Base-by-base conservation (phyloP, 1,140 invertebrate species). In the Drosophila teissieri region DNA sequence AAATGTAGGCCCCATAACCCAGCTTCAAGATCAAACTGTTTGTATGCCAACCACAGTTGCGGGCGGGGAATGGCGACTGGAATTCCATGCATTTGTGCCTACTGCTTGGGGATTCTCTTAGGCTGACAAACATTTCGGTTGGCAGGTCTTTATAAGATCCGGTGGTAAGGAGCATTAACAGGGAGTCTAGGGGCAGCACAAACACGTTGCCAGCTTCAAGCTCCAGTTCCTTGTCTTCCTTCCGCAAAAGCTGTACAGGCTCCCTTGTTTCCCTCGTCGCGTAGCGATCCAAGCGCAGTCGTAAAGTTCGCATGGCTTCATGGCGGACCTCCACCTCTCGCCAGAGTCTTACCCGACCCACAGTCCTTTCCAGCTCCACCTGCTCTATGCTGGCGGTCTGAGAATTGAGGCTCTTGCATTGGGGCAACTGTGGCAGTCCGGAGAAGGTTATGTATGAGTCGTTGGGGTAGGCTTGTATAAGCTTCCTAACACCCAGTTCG, bases 11-110 rank as follows among this genome's bases (percentile, higher is more conserved):
- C 11, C 69, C 49, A 34, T 60, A 81, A 3, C 80, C 85, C 5
- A 69, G 39, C 0, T 37, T 65, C 6, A 89, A 1, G 7, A 89
- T 17, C 0, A 61, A 61, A 46, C 48, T 78, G 19, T 73, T 89
- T 8, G 83, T 90, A 46, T 91, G 86, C 80, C 85, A 91, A 6
- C 90, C 90, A 17, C 77, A 88, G 17, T 74, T 49, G 4, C 70
- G 68, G 0, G 80, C 46, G 0, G 85, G 90, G 27, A 91, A 49
- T 0, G 90, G 90, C n/a, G 52, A 10, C 7, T 85, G 14, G 12
- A 91, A 91, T 15, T 82, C 67, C 0, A 91, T 61, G 11, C 63
- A 62, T 34, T 82, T 89, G 45, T 52, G 14, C 0, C 52, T 63
- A 5, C 48, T 62, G 14, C 24, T 46, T 4, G 60, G 11, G 0